A percentile compares a stretch with the other conserved stretches of the same genome.
phyloP scores from a whole-genome alignment of 2,113 vertebrate genomes.

The Ictalurus punctatus region DNA sequence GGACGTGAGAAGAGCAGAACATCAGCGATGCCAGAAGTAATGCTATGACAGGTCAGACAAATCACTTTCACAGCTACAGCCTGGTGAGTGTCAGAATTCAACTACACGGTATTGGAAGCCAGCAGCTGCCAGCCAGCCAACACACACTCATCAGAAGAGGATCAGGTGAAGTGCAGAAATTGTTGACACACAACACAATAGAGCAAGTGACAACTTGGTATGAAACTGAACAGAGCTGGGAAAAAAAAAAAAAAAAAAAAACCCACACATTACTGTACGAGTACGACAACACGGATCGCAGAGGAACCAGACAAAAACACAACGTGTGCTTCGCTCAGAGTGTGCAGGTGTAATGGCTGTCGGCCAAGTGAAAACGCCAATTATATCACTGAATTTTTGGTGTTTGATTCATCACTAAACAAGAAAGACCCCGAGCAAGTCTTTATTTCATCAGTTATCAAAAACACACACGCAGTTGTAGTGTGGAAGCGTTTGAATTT shows the following conservation, averaged over 20 bases:
- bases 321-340: not conserved
- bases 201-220: not conserved
- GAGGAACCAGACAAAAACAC: not conserved
- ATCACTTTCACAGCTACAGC: not conserved
- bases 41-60: slow-evolving; percentile 44
- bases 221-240: not conserved
- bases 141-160: slow-evolving; percentile 33
- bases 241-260: not conserved
- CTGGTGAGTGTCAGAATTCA: slow-evolving; percentile 20
- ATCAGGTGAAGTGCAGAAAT: slow-evolving; percentile 32
- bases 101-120: slow-evolving; percentile 42
- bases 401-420: not conserved
- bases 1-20: not conserved
- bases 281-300: not conserved
- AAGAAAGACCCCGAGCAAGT: not conserved
- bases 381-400: not conserved
- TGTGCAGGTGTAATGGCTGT: not conserved
- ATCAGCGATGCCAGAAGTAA: slow-evolving; percentile 34
- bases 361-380: not conserved
- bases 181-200: slow-evolving; percentile 7
- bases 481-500: not conserved
- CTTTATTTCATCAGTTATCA: not conserved
- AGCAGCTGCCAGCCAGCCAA: slow-evolving; percentile 29
- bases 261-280: not conserved
- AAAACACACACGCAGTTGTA: not conserved